phyloP scores from a whole-genome alignment of 2,888 invertebrate species.

The Lissocephala sabroskyi region DNA sequence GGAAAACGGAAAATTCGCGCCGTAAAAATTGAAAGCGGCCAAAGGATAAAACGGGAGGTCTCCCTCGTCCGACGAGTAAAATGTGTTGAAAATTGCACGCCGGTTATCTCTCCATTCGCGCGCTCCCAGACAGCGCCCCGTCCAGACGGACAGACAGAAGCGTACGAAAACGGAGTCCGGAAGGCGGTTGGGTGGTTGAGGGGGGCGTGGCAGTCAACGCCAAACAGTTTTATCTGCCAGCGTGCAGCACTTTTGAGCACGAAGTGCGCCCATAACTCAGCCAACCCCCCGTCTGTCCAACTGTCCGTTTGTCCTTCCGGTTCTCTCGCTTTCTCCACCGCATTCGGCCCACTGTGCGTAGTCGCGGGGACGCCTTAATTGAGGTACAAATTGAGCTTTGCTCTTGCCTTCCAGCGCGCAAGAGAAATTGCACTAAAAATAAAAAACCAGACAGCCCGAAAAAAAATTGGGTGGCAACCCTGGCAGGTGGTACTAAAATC shows the following conservation, averaged over 20 bases:
- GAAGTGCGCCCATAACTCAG: conserved; percentile 52
- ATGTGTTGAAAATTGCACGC: conserved; percentile 66
- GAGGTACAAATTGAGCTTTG: conserved; percentile 68
- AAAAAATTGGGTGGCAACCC: not conserved
- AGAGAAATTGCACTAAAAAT: conserved; percentile 31
- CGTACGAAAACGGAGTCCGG: too few species aligned
- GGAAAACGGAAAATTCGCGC: conserved; percentile 50
- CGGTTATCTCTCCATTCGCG: conserved; percentile 67
- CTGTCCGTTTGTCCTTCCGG: not conserved
- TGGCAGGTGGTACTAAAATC: too few species aligned
- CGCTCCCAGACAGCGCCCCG: conserved; percentile 2
- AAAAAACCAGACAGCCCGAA: conserved; percentile 9
- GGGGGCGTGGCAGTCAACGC: conserved; percentile 22
- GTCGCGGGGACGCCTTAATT: conserved; percentile 61
- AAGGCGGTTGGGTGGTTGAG: not conserved
- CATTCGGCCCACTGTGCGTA: conserved; percentile 52
- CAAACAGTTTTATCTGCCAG: conserved; percentile 61
- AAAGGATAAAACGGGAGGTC: conserved; percentile 29
- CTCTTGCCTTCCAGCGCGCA: conserved; percentile 7
- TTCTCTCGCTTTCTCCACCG: not conserved
- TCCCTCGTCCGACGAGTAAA: conserved; percentile 30
- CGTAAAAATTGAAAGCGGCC: conserved; percentile 44
- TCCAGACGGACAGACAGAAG: not conserved
- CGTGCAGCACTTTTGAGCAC: conserved; percentile 57
- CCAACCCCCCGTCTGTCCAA: conserved; percentile 12